Evolutionary conservation across 2,113 vertebrate genomes (phyloP).

Genomic region (Sylvilagus bachmani): DNA sequence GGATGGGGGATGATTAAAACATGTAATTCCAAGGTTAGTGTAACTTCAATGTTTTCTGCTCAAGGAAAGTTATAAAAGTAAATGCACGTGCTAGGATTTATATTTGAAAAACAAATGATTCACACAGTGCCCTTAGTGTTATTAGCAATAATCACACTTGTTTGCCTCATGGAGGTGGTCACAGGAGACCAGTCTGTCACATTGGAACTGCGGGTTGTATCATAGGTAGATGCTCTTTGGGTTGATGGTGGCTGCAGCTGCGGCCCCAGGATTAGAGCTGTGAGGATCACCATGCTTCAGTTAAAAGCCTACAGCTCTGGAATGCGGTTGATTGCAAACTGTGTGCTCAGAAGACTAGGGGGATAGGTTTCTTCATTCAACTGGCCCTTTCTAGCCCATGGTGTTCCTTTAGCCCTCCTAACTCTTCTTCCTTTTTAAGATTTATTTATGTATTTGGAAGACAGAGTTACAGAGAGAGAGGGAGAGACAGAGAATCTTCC

Average conservation of each 20-base stretch:
- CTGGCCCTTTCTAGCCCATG: background rate
- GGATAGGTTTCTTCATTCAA: background rate
- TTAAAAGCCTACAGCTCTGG: background rate
- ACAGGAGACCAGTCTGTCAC: background rate
- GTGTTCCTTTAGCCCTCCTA: background rate
- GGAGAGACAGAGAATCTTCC: too few species aligned
- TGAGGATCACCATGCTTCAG: background rate
- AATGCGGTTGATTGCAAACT: background rate
- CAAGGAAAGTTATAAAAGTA: constrained; percentile 10
- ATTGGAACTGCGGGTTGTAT: background rate
- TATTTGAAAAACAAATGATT: background rate
- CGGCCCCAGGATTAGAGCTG: background rate
- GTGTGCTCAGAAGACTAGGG: background rate
- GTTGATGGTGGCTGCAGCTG: background rate
- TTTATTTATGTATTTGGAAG: too few species aligned
- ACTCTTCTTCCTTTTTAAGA: background rate
- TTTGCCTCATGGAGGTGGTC: background rate
- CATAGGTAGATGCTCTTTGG: background rate
- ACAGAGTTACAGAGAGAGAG: too few species aligned
- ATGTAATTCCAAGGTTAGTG: background rate
- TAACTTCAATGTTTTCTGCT: background rate
- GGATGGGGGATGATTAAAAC: background rate
- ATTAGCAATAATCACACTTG: background rate
- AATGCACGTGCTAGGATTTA: background rate
- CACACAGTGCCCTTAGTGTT: background rate